phyloP scores from a whole-genome alignment of 2,797 vertebrate species.

The Pangasius djambal region DNA sequence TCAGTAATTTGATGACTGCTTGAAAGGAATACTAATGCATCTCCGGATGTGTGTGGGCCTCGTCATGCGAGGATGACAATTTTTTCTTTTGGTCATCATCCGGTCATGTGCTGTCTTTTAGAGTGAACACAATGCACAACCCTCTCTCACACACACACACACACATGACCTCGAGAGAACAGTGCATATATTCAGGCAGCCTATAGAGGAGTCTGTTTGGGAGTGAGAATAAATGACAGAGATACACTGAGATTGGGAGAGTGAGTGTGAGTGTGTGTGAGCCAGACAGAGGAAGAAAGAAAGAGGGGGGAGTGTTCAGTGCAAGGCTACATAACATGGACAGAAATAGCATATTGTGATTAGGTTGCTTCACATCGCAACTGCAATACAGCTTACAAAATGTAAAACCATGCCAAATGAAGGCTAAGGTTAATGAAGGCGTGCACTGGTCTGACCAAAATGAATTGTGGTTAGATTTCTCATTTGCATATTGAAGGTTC shows the following conservation, averaged over 20 bases:
- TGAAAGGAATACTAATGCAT: conserved; percentile 15
- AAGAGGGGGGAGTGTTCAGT: conserved; percentile 16
- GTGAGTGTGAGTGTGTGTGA: conserved; percentile 21
- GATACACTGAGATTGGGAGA: conserved; percentile 38
- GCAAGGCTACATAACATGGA: not conserved
- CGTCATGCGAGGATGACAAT: conserved; percentile 21
- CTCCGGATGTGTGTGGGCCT: conserved; percentile 28
- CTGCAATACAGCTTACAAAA: not conserved
- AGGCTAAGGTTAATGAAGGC: not conserved
- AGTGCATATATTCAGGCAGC: conserved; percentile 52
- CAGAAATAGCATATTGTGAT: conserved; percentile 1
- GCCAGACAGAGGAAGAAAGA: conserved; percentile 28
- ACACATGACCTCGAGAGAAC: conserved; percentile 41
- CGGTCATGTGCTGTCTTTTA: conserved; percentile 19
- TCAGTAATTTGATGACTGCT: conserved; percentile 24
- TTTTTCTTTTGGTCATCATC: not conserved
- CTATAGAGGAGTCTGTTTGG: conserved; percentile 47
- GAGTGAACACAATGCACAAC: not conserved
- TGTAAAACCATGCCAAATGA: not conserved
- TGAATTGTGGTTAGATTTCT: not conserved
- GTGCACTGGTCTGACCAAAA: not conserved
- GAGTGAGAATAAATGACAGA: conserved; percentile 47
- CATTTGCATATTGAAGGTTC: not conserved
- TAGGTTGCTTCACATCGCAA: not conserved
- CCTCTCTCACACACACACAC: not conserved